phyloP scores from a whole-genome alignment of 2,113 vertebrate genomes.

The Festucalex cinctus region DNA sequence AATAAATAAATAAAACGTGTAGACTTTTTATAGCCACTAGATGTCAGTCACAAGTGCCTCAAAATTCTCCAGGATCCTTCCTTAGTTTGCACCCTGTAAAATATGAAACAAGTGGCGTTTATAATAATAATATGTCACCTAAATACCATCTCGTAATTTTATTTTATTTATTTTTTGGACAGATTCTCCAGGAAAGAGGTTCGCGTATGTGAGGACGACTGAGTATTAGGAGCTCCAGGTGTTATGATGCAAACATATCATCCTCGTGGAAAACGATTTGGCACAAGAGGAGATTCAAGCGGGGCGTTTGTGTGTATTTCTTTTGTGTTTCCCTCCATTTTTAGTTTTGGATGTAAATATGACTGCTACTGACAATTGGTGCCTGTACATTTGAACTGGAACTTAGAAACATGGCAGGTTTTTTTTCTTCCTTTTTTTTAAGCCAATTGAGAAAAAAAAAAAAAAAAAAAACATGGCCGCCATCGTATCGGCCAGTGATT shows the following conservation, averaged over 20 bases:
- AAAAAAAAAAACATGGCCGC: slow-evolving; percentile 54
- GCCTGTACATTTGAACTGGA: slow-evolving; percentile 73
- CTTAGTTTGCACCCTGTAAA: neutral
- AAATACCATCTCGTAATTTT: neutral
- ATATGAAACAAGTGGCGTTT: neutral
- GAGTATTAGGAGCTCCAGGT: slow-evolving; percentile 69
- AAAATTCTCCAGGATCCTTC: neutral
- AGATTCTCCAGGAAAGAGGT: slow-evolving; percentile 97
- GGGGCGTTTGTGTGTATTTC: slow-evolving; percentile 30
- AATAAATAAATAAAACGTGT: no score
- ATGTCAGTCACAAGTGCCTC: neutral
- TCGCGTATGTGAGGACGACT: slow-evolving; percentile 88
- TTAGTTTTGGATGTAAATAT: slow-evolving; percentile 62
- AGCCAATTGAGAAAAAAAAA: slow-evolving; percentile 42
- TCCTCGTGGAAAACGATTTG: slow-evolving; percentile 70
- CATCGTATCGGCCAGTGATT: slow-evolving; percentile 62
- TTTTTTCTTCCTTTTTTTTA: slow-evolving; percentile 16
- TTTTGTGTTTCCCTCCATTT: slow-evolving; percentile 47
- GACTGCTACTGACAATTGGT: slow-evolving; percentile 68
- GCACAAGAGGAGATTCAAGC: slow-evolving; percentile 70
- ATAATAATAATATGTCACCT: no score
- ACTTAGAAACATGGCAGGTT: slow-evolving; percentile 46
- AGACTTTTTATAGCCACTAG: no score
- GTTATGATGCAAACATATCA: slow-evolving; percentile 75
- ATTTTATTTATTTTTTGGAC: slow-evolving; percentile 52